Conservation (phyloP, 2,113 vertebrate genomes). For the Barnardius zonarius region DNA sequence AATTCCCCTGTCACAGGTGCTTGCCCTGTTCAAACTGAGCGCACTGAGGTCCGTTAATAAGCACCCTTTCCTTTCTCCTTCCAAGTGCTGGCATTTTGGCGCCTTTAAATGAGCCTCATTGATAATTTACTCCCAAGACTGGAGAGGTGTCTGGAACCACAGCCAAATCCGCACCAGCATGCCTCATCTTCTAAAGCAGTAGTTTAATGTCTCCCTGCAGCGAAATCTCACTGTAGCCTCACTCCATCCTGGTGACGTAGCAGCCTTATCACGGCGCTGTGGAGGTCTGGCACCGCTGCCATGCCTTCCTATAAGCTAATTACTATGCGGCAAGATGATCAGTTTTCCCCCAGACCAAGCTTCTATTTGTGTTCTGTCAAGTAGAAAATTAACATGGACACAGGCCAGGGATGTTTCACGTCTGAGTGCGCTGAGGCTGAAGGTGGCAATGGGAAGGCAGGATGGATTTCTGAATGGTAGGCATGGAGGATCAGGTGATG, state of each 20-base stretch:
- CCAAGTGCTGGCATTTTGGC: neutral
- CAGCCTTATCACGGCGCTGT: neutral
- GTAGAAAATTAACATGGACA: conserved; percentile 61
- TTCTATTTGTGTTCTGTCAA: conserved; percentile 43
- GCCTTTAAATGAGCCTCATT: neutral
- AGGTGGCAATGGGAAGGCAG: neutral
- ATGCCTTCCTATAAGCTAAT: conserved; percentile 29
- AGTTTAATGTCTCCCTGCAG: neutral
- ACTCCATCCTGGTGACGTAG: neutral
- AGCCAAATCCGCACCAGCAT: neutral
- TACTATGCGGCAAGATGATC: conserved; percentile 18
- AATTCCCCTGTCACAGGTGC: neutral
- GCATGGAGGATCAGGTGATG: neutral
- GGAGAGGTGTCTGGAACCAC: neutral
- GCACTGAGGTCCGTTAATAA: neutral
- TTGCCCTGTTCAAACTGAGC: neutral
- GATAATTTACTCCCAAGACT: neutral
- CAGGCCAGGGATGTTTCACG: conserved; percentile 41
- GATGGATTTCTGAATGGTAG: neutral
- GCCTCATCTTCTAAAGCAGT: neutral
- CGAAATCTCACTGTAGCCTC: neutral
- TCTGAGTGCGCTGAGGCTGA: neutral
- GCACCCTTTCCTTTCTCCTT: neutral
- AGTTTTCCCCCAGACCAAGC: neutral
- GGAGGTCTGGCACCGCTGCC: neutral